Evolutionary conservation across 2,113 vertebrate species (phyloP), one percentile per base, ranked within the genome.

Genomic region (Pseudois nayaur): DNA sequence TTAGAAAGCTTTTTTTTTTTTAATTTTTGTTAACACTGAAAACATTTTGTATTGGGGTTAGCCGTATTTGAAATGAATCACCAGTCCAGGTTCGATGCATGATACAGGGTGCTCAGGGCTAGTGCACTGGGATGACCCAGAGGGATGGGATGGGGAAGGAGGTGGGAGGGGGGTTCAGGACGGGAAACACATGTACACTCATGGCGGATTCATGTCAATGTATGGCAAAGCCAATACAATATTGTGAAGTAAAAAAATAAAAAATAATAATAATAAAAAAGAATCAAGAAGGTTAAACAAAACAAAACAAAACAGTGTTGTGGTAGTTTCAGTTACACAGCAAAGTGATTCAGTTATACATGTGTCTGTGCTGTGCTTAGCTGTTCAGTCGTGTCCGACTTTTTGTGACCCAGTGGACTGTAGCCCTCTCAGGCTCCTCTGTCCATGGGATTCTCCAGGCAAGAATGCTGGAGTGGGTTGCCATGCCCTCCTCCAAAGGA

Each of bases 381-480:
- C n/a, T 0, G 0, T 23, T 23, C 5, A 71, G 19, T 71, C 0
- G 3, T 40, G 67, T 23, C n/a, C 0, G 0, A 12, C 19, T 71
- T 3, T 40, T 71, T 71, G 19, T 71, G 67, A 40, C 67, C n/a
- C 3, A 0, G 3, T 23, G 67, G 67, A 40, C n/a, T 23, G 4
- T 12, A 3, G 67, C 10, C 67, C 67, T 2, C 1, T 40, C 67
- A 23, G n/a, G 5, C 10, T 71, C 67, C 67, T 71, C n/a, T 71
- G 64, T 12, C 67, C 67, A 6, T 71, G n/a, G 67, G 67, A 40
- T 71, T 71, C 19, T 71, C n/a, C n/a, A 40, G 67, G n/a, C n/a
- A 40, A 71, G n/a, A 71, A 40, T 71, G 23, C 67, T 71, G n/a
- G 9, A 40, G n/a, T 6, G 19, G 19, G 67, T 23, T 71, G n/a